phyloP scores from a whole-genome alignment of 2,888 invertebrate species.

The Rhimphoctona megacephalus region DNA sequence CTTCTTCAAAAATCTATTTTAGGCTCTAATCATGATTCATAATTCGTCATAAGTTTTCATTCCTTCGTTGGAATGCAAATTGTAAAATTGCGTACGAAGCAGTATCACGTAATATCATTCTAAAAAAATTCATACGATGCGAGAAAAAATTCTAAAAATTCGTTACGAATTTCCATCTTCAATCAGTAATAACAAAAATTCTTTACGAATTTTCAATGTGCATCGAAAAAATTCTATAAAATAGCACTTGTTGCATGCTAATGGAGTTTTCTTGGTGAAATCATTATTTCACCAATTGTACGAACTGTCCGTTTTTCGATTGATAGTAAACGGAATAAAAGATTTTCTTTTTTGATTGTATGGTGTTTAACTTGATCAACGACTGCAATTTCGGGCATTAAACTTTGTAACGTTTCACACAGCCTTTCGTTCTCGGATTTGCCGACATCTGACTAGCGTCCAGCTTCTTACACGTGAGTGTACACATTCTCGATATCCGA shows the following conservation, averaged over 20 bases:
- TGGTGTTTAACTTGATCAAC: slow-evolving; percentile 52
- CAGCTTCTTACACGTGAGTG: slow-evolving; percentile 47
- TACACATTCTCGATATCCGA: slow-evolving; percentile 44
- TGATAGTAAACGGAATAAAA: neutral
- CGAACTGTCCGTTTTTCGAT: slow-evolving; percentile 23
- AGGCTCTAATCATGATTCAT: slow-evolving; percentile 1
- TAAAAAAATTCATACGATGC: slow-evolving; percentile 14
- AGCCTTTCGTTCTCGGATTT: slow-evolving; percentile 53
- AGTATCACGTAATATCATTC: slow-evolving; percentile 38
- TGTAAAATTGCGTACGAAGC: slow-evolving; percentile 24
- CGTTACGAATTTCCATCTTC: neutral
- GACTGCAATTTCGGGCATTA: slow-evolving; percentile 68
- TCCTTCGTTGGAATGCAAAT: slow-evolving; percentile 28
- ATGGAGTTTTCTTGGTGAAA: slow-evolving; percentile 33
- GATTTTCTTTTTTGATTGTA: slow-evolving; percentile 53
- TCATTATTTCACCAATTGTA: slow-evolving; percentile 16
- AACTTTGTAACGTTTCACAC: slow-evolving; percentile 55
- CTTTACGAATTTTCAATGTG: slow-evolving; percentile 8
- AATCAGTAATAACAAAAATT: slow-evolving; percentile 5
- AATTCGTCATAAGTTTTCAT: slow-evolving; percentile 7
- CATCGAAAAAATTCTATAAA: slow-evolving; percentile 54
- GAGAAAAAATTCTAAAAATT: slow-evolving; percentile 30
- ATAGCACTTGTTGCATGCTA: slow-evolving; percentile 39
- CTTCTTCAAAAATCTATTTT: slow-evolving; percentile 4
- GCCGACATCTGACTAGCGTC: slow-evolving; percentile 67